Percentiles rank a stretch among this genome's conserved stretches.
Conservation (phyloP, 37 sponge, comb jelly and placozoan genomes). For the Eunapius fragilis region DNA sequence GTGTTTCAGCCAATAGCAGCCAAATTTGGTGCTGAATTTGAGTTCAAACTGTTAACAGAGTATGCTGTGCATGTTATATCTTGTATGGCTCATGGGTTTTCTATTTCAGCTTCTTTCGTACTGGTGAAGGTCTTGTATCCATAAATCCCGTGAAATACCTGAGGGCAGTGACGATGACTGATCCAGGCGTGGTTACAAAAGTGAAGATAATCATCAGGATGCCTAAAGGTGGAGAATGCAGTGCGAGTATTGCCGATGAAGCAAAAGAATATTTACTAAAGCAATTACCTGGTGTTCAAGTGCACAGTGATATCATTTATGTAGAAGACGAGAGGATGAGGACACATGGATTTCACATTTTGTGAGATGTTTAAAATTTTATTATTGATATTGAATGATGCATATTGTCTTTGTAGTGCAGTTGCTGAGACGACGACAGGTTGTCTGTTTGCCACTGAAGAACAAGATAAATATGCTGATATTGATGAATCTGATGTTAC, state of each 20-base stretch:
- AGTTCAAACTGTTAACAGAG: constrained; percentile 41
- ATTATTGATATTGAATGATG: no score
- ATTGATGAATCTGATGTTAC: constrained; percentile 43
- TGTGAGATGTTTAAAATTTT: no score
- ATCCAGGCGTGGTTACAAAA: constrained; percentile 46
- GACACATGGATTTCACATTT: no score
- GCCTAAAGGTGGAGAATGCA: no score
- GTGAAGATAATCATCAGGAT: constrained; percentile 23
- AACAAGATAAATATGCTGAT: constrained; percentile 8
- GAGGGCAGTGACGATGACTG: constrained; percentile 52
- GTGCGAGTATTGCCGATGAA: no score
- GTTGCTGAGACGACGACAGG: constrained; percentile 70
- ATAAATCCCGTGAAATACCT: constrained; percentile 37
- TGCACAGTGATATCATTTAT: no score
- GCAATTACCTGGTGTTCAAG: no score
- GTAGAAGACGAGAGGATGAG: no score
- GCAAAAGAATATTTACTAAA: no score
- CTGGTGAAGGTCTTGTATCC: constrained; percentile 69
- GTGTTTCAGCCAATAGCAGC: constrained; percentile 47
- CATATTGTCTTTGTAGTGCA: constrained; percentile 9
- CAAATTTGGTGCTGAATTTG: constrained; percentile 72
- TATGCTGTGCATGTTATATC: background rate
- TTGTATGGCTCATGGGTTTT: no score
- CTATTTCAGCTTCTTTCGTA: no score
- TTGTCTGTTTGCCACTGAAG: constrained; percentile 66